phyloP scores from a whole-genome alignment of 2,888 invertebrate genomes.

The Drosophila cognata region DNA sequence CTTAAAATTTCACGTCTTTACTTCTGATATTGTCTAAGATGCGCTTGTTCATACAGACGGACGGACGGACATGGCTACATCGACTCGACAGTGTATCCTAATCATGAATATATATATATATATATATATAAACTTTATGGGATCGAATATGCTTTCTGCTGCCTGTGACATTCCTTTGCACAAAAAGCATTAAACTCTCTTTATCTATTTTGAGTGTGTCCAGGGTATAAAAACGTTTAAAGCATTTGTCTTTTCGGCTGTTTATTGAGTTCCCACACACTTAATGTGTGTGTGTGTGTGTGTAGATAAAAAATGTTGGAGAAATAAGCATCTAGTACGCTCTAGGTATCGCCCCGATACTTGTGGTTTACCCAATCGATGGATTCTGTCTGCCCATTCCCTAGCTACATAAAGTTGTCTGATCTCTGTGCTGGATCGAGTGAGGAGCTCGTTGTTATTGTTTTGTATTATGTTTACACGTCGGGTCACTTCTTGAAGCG shows the following conservation, averaged over 20 bases:
- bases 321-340: constrained; percentile 16
- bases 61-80: not conserved
- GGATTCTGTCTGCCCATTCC: constrained; percentile 2
- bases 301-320: constrained; percentile 23
- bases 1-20: not conserved
- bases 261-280: constrained; percentile 44
- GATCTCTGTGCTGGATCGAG: constrained; percentile 17
- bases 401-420: constrained; percentile 42
- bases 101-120: not conserved
- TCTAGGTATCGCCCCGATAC: constrained; percentile 7
- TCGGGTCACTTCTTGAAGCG: constrained; percentile 34
- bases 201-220: not conserved
- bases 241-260: constrained; percentile 39
- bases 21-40: not conserved
- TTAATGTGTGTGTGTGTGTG: not conserved
- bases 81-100: not conserved
- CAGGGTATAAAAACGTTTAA: constrained; percentile 11
- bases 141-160: not conserved
- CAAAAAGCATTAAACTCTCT: not conserved
- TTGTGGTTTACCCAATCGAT: constrained; percentile 45
- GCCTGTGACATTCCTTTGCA: not conserved
- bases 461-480: constrained; percentile 70
- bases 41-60: not conserved
- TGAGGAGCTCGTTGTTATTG: constrained; percentile 17
- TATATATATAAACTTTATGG: not conserved